Evolutionary conservation across 2,797 vertebrate genomes (phyloP).

Genomic region (Myotis daubentonii): DNA sequence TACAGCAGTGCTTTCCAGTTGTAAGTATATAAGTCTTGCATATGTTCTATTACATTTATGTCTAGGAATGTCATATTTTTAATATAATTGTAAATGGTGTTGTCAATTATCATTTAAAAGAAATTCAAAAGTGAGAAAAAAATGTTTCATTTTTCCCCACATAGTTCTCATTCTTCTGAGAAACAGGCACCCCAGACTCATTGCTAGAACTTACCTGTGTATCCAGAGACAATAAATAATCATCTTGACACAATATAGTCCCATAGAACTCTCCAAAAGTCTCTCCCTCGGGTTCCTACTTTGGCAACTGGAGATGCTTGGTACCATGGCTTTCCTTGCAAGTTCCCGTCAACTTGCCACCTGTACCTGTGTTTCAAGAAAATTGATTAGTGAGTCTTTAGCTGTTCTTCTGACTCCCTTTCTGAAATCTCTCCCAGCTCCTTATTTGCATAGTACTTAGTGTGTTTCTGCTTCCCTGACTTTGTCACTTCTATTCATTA

Average conservation of each 20-base stretch:
- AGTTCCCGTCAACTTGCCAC: neutral
- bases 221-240: neutral
- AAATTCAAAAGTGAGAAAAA: neutral
- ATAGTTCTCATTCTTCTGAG: neutral
- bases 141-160: neutral
- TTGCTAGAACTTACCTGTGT: neutral
- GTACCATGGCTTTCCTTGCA: neutral
- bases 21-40: neutral
- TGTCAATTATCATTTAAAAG: neutral
- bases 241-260: neutral
- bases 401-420: neutral
- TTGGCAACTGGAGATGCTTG: neutral
- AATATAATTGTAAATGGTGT: neutral
- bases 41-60: neutral
- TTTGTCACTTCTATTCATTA: neutral
- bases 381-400: neutral
- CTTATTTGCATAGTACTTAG: neutral
- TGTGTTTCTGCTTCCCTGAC: neutral
- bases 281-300: neutral
- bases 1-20: neutral
- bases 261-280: neutral
- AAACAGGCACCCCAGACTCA: neutral
- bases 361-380: neutral
- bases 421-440: neutral
- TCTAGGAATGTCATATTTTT: neutral